A percentile compares a stretch with the other conserved stretches of the same genome.
Conservation (phyloP, 2,888 invertebrate genomes). For the Resseliella maxima region DNA sequence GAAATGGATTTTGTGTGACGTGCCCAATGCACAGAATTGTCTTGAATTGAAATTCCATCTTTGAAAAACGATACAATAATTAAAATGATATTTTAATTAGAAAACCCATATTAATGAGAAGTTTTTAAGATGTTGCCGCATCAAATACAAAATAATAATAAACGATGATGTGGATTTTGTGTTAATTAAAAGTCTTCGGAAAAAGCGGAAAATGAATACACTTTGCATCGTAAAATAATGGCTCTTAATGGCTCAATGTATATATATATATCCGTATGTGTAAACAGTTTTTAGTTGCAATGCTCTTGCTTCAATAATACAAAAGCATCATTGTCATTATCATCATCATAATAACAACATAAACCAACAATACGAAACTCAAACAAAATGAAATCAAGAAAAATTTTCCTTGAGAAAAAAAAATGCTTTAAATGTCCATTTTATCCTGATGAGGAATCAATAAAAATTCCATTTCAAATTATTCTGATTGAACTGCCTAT, state of each 20-base stretch:
- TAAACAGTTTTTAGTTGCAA: too few relatives aligned
- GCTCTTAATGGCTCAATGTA: background rate
- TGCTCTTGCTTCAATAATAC: background rate
- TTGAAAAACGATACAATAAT: background rate
- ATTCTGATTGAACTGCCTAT: background rate
- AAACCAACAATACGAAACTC: too few relatives aligned
- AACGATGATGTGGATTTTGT: background rate
- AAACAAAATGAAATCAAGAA: too few relatives aligned
- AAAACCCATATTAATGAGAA: background rate
- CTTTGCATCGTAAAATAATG: background rate
- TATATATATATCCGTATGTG: background rate
- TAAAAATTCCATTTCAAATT: background rate
- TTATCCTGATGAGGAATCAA: constrained; percentile 1
- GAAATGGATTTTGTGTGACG: too few relatives aligned
- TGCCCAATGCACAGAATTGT: too few relatives aligned
- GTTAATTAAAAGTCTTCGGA: background rate
- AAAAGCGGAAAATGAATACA: background rate
- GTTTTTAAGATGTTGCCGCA: background rate
- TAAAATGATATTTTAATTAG: background rate
- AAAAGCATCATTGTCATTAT: too few relatives aligned
- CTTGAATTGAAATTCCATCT: background rate
- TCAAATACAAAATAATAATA: background rate
- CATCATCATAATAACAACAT: too few relatives aligned
- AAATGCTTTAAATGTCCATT: background rate
- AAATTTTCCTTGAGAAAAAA: too few relatives aligned